Conservation (phyloP, 1,140 invertebrate genomes). For the Marisa cornuarietis region DNA sequence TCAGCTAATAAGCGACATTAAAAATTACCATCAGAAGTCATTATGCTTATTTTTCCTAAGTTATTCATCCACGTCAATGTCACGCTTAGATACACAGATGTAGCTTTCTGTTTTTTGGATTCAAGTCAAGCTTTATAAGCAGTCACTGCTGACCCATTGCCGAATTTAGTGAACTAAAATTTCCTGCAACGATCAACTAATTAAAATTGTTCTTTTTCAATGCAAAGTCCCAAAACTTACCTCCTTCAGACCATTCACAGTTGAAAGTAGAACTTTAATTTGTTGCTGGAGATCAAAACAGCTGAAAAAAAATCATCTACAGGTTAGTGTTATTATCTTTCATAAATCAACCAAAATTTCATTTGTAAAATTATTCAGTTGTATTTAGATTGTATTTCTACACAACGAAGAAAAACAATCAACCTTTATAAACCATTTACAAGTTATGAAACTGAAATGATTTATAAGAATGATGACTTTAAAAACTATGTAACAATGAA, state of each 20-base stretch:
- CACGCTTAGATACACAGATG: too few relatives aligned
- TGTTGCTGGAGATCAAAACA: slow-evolving; percentile 50
- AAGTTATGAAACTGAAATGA: not conserved
- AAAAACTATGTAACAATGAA: not conserved
- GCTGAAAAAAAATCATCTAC: slow-evolving; percentile 28
- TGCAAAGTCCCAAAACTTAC: slow-evolving; percentile 26
- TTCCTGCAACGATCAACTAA: not conserved
- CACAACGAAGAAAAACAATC: not conserved
- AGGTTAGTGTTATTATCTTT: not conserved
- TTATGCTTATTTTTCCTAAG: too few relatives aligned
- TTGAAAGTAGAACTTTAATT: slow-evolving; percentile 33
- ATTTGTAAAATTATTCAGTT: slow-evolving; percentile 3
- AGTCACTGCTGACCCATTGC: too few relatives aligned
- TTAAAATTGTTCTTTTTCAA: too few relatives aligned
- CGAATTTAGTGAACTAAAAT: not conserved
- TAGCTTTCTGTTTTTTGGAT: too few relatives aligned
- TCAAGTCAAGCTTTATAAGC: too few relatives aligned
- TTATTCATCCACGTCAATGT: too few relatives aligned
- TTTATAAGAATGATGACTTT: not conserved
- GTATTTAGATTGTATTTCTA: not conserved
- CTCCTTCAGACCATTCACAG: slow-evolving; percentile 46
- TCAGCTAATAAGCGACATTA: not conserved
- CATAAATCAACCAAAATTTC: not conserved
- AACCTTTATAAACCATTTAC: not conserved
- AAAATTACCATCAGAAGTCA: too few relatives aligned